phyloP scores from a whole-genome alignment of 2,888 invertebrate genomes.

The Ptychoptera albimana region DNA sequence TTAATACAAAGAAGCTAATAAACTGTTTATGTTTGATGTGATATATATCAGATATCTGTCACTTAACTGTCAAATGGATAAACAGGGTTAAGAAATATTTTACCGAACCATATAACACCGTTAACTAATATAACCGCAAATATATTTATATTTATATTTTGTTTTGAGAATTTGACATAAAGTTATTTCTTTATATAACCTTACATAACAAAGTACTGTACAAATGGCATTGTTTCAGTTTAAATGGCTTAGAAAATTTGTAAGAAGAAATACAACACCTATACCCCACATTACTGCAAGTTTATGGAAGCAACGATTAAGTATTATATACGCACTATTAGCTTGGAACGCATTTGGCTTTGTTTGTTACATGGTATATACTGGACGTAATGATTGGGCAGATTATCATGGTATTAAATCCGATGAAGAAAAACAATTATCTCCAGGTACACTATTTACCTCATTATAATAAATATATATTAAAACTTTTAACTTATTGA shows the following conservation, averaged over 20 bases:
- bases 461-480: background rate
- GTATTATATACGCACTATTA: slow-evolving; percentile 43
- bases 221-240: slow-evolving; percentile 30
- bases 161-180: too few relatives aligned
- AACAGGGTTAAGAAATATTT: too few relatives aligned
- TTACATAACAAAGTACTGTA: too few relatives aligned
- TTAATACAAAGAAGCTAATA: too few relatives aligned
- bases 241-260: slow-evolving; percentile 34
- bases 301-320: slow-evolving; percentile 43
- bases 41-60: too few relatives aligned
- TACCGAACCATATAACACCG: too few relatives aligned
- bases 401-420: slow-evolving; percentile 44
- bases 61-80: too few relatives aligned
- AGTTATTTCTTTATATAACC: too few relatives aligned
- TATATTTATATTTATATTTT: too few relatives aligned
- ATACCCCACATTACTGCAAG: slow-evolving; percentile 36
- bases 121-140: too few relatives aligned
- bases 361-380: slow-evolving; percentile 39
- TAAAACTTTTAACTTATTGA: background rate
- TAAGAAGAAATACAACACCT: slow-evolving; percentile 33
- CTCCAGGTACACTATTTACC: slow-evolving; percentile 35
- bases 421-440: slow-evolving; percentile 37
- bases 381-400: slow-evolving; percentile 51
- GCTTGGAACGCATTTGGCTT: slow-evolving; percentile 59
- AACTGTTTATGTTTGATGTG: too few relatives aligned